These are phyloP conservation scores for Phocoena phocoena DNA, from an alignment of 2,113 vertebrate genomes.

Conservation along the genomic window DNA sequence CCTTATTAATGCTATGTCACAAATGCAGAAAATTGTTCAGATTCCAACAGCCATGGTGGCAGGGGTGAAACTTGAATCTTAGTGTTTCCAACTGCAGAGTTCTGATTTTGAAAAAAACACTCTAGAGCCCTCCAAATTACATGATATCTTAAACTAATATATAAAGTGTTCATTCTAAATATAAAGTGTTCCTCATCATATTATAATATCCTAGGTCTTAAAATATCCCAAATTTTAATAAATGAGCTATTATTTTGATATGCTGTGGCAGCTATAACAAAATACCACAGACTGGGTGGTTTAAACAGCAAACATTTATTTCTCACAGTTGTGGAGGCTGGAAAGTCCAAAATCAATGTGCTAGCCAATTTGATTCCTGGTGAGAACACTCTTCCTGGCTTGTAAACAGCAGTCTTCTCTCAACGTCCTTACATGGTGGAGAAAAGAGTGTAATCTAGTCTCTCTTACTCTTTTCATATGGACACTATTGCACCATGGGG, in stretches of 20 bases:
- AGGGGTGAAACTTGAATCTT: neutral
- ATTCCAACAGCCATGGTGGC: neutral
- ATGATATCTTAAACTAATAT: neutral
- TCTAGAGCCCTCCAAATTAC: neutral
- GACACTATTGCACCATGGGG: neutral
- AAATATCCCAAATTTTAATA: neutral
- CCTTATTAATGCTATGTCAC: neutral
- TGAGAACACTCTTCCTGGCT: neutral
- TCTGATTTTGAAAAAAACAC: neutral
- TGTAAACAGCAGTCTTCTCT: neutral
- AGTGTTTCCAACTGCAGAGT: neutral
- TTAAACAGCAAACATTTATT: neutral
- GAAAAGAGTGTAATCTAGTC: neutral
- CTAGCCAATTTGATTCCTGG: neutral
- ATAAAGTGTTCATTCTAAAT: neutral
- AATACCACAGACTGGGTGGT: neutral
- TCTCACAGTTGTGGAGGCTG: neutral
- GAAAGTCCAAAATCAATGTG: neutral
- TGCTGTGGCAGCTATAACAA: neutral
- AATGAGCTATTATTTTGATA: neutral
- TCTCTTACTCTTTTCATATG: neutral
- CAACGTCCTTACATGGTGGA: neutral
- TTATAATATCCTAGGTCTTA: neutral
- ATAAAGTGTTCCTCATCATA: neutral
- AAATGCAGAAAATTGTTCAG: neutral